A percentile compares a stretch with the other conserved stretches of the same genome.
Conservation (phyloP, 2,797 vertebrate species). For the Pseudocheirus occidentalis region DNA sequence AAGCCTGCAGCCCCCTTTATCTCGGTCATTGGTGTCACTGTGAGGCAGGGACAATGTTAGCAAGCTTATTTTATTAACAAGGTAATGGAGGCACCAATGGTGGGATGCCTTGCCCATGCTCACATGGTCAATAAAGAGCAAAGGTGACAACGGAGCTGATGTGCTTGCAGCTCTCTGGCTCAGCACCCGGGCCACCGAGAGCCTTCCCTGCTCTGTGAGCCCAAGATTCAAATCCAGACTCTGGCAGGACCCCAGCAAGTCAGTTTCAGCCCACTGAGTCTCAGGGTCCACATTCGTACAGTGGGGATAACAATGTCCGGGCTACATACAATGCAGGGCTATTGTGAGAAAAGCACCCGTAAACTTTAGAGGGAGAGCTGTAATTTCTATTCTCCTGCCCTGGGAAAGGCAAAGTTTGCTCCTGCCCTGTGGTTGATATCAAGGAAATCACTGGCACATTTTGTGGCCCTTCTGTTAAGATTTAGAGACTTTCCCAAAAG, state of each 20-base stretch:
- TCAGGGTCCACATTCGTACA: neutral
- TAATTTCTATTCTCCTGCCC: neutral
- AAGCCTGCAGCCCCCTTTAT: neutral
- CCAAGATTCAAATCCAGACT: neutral
- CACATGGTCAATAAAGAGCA: neutral
- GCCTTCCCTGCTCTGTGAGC: neutral
- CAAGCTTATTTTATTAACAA: neutral
- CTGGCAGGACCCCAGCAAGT: neutral
- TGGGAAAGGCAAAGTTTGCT: neutral
- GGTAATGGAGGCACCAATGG: neutral
- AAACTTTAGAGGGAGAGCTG: neutral
- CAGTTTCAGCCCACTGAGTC: neutral
- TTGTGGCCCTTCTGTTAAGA: neutral
- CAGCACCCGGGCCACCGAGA: neutral
- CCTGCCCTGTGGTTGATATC: neutral
- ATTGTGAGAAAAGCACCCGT: neutral
- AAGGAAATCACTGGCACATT: neutral
- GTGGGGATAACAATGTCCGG: neutral
- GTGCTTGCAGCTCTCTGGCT: neutral
- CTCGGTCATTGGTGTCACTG: neutral
- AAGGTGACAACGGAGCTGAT: neutral
- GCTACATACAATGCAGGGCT: neutral
- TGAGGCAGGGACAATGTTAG: neutral
- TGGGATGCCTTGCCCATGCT: neutral
- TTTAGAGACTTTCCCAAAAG: neutral